phyloP scores from a whole-genome alignment of 2,113 vertebrate species.

The Crotalus viridis region DNA sequence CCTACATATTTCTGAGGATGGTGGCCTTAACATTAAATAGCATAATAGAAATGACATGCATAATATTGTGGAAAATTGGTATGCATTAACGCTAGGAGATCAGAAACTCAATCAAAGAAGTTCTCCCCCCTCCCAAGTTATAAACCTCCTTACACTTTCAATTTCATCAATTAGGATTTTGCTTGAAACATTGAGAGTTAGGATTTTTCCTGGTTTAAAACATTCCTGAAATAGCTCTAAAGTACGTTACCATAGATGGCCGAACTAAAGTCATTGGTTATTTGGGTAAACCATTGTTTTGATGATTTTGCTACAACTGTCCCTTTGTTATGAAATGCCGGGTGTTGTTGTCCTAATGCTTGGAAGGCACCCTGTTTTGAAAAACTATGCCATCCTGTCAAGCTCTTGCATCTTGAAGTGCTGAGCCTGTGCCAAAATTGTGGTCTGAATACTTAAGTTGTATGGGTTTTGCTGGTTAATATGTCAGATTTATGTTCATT shows the following conservation, averaged over 20 bases:
- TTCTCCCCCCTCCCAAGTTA: neutral
- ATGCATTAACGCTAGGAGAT: neutral
- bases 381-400: neutral
- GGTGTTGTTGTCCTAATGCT: neutral
- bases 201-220: neutral
- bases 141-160: neutral
- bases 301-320: neutral
- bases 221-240: neutral
- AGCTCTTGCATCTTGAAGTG: neutral
- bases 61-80: neutral
- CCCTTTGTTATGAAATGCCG: neutral
- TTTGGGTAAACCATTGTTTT: neutral
- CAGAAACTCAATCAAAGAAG: neutral
- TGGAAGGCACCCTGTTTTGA: neutral
- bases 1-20: neutral
- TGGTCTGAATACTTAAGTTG: neutral
- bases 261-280: neutral
- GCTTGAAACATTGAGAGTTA: neutral
- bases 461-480: neutral
- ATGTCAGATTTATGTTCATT: neutral
- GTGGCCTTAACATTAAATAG: neutral
- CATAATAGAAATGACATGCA: neutral
- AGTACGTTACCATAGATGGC: neutral
- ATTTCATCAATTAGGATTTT: neutral
- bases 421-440: neutral